These are phyloP conservation scores for Xyliphius kryptos DNA, from an alignment of 2,113 vertebrate species.

Conservation along the genomic window DNA sequence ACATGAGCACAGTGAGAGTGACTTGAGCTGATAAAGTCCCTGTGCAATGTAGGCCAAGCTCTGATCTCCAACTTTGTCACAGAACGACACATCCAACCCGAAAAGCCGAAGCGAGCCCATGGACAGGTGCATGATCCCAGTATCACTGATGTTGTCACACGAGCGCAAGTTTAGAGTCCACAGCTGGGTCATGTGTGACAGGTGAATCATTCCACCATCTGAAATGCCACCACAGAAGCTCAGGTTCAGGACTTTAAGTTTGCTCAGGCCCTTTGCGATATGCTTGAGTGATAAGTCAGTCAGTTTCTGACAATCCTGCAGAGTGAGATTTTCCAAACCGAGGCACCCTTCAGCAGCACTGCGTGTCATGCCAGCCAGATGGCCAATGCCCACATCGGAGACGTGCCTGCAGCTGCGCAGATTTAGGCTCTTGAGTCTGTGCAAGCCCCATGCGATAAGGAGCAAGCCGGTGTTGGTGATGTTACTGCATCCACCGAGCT, in stretches of 20 bases:
- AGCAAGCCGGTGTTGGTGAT: slow-evolving; percentile 96
- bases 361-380: slow-evolving; percentile 95
- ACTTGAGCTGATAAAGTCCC: slow-evolving; percentile 89
- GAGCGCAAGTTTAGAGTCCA: slow-evolving; percentile 93
- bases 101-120: slow-evolving; percentile 90
- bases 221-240: slow-evolving; percentile 97
- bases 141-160: slow-evolving; percentile 97
- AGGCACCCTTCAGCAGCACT: slow-evolving; percentile 92
- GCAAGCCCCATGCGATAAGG: slow-evolving; percentile 94
- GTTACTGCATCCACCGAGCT: slow-evolving; percentile 95
- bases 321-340: slow-evolving; percentile 88
- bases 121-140: slow-evolving; percentile 94
- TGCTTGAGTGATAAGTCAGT: slow-evolving; percentile 93
- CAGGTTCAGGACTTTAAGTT: slow-evolving; percentile 90
- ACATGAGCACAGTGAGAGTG: slow-evolving; percentile 94
- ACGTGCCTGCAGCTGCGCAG: slow-evolving; percentile 94
- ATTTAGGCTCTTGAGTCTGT: slow-evolving; percentile 95
- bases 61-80: slow-evolving; percentile 97
- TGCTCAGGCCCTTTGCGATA: slow-evolving; percentile 85
- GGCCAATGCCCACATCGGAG: slow-evolving; percentile 94
- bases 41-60: slow-evolving; percentile 96
- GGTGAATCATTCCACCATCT: slow-evolving; percentile 91
- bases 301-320: slow-evolving; percentile 98
- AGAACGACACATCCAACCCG: slow-evolving; percentile 93
- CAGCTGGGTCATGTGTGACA: slow-evolving; percentile 93